Percentiles rank a stretch among this genome's conserved stretches.
Evolutionary conservation across 2,113 vertebrate species (phyloP).

Genomic region (Guaruba guarouba): DNA sequence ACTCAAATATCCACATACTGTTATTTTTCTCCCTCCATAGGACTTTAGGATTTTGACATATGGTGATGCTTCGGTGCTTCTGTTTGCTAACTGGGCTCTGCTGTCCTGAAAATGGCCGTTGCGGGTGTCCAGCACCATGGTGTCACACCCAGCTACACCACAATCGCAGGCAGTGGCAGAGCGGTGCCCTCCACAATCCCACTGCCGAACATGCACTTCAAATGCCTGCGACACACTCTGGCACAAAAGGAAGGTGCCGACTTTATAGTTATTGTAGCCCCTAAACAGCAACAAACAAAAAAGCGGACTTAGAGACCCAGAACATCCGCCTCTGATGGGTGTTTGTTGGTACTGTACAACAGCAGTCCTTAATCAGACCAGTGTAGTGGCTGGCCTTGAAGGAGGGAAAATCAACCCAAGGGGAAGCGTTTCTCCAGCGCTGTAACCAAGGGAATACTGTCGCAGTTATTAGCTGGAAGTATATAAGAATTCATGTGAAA

Average conservation of each 20-base stretch:
- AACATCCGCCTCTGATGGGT: neutral
- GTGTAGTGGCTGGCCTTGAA: neutral
- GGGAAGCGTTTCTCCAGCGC: neutral
- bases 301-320: neutral
- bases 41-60: slow-evolving; percentile 74
- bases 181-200: slow-evolving; percentile 75
- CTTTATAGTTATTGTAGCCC: slow-evolving; percentile 75
- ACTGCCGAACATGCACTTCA: slow-evolving; percentile 78
- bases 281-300: slow-evolving; percentile 43
- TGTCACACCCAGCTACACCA: slow-evolving; percentile 63
- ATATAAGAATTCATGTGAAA: slow-evolving; percentile 8
- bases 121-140: slow-evolving; percentile 79
- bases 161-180: slow-evolving; percentile 75
- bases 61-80: neutral
- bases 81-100: slow-evolving; percentile 70
- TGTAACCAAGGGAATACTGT: neutral
- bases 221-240: slow-evolving; percentile 62
- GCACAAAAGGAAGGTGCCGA: slow-evolving; percentile 79
- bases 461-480: neutral
- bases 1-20: slow-evolving; percentile 54
- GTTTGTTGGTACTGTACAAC: neutral
- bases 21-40: slow-evolving; percentile 83
- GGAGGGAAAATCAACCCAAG: neutral
- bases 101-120: slow-evolving; percentile 67
- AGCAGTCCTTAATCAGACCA: neutral